Base-by-base conservation (phyloP, 2,888 invertebrate species). In the Plebejus argus region DNA sequence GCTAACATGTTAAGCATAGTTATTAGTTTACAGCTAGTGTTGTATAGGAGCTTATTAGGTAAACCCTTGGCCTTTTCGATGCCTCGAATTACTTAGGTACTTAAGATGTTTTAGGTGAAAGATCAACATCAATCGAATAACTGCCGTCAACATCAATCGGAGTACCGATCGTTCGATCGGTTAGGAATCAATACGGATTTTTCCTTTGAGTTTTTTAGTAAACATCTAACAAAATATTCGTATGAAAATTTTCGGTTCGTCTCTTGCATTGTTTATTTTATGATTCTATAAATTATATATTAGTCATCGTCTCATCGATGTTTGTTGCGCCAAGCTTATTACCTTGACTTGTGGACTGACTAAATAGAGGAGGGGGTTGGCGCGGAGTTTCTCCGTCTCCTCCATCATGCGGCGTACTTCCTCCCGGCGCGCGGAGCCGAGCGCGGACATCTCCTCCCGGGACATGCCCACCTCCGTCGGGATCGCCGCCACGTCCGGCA, bases 331-430 rank as follows among this genome's bases (percentile, higher is more conserved):
- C 66, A 66, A 20, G 66, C 61, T 20, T 10, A 77, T 94, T 94
- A 99, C 99, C 97, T 98, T 98, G 85, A 99, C 98, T 96, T 98
- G 97, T 88, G 99, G 99, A 97, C 98, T 98, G 96, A 98, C 97
- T 92, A 99, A 95, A 94, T 98, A 99, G 86, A 99, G 96, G 86
- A 99, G 95, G 86, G 99, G 99, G 95, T 99, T 99, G 88, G 98
- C 98, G 90, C 98, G 96, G 84, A 98, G 96, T 91, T 98, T 96
- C 93, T 99, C 99, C 83, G 97, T 96, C 93, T 98, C 98, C 90
- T 99, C 98, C 86, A 97, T 96, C 94, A 98, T 97, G 84, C 98
- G 96, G 86, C 99, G 96, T 83, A 99, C 96, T 91, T 99, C 99
- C 93, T 99, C 99, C 83, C 99, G 96, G 82, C 99, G 96, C 84